Conservation (phyloP, 2,888 invertebrate species). For the Conops quadrifasciatus region DNA sequence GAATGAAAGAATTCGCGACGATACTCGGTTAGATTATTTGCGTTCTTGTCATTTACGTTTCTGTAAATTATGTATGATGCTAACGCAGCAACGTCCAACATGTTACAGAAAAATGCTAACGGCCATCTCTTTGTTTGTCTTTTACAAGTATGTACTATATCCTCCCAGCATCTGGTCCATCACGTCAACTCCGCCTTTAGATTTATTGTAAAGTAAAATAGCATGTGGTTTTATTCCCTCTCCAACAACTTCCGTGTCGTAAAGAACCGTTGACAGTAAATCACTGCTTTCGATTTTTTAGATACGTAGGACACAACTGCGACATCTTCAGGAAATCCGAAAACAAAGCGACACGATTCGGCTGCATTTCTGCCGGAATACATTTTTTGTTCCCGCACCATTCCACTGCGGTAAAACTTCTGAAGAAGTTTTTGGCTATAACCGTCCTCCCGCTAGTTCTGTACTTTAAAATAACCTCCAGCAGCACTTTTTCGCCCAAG, state of each 20-base stretch:
- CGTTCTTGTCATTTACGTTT: neutral
- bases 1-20: neutral
- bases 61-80: slow-evolving; percentile 6
- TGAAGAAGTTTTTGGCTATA: slow-evolving; percentile 29
- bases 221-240: slow-evolving; percentile 22
- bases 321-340: slow-evolving; percentile 3
- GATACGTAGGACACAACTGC: slow-evolving; percentile 10
- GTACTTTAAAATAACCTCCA: neutral
- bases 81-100: slow-evolving; percentile 8
- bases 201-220: slow-evolving; percentile 19
- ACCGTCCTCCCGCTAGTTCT: slow-evolving; percentile 15
- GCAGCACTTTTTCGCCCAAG: slow-evolving; percentile 12
- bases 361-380: slow-evolving; percentile 13
- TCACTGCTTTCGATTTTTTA: neutral
- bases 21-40: neutral
- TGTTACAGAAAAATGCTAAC: slow-evolving; percentile 13
- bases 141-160: slow-evolving; percentile 19
- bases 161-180: slow-evolving; percentile 33
- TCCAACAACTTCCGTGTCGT: slow-evolving; percentile 4
- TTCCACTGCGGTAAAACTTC: neutral
- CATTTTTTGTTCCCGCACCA: slow-evolving; percentile 17
- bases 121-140: slow-evolving; percentile 9
- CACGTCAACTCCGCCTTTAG: slow-evolving; percentile 30
- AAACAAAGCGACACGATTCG: neutral
- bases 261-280: slow-evolving; percentile 7